Base-by-base conservation (phyloP, 2,888 invertebrate genomes). In the Callyntrura guangdongensis region DNA sequence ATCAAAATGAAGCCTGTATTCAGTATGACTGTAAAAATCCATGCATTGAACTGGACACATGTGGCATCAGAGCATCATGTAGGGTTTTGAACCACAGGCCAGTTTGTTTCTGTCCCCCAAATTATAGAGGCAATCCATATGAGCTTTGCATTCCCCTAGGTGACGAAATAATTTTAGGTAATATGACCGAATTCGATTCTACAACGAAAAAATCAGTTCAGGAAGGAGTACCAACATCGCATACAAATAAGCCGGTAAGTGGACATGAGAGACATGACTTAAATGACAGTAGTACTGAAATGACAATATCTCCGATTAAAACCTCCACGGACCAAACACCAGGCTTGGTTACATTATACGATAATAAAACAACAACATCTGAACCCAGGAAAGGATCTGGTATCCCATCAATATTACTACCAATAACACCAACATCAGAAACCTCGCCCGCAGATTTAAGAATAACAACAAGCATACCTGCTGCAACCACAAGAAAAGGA, bases 1-100 rank as follows among this genome's bases (percentile, higher is more conserved):
- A 97, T 64, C 97, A 97, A 94, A 96, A 97, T 93, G 98, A 98
- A 95, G 96, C 97, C 64, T 98, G 98, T 95, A 97, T 98, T 94
- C 96, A 98, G 91, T 95, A 98, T 20, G 98, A 98, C 94, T 96
- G 98, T 93, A 96, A 97, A 1, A 96, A 97, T 94, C 97, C 97
- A 0, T 98, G 97, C 56, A 98, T 98, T 94, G 96, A 97, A 6
- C 97, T 97, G 27, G 97, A 97, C 89, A 96, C 97, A 0, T 98
- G 98, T 94, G 97, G 97, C 0, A 96, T 96, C 0, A 96, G 96
- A 20, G 98, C 98, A 2, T 95, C 96, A 11, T 98, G 98, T 94
- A 95, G 96, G 9, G 97, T 97, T 1, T 90, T 88, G 89, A 91
- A 92, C 86, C 96, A 96, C 94, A 95, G 95, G 94, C 95, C 96